Evolutionary conservation across 2,113 vertebrate species (phyloP).

Genomic region (Notothenia coriiceps): DNA sequence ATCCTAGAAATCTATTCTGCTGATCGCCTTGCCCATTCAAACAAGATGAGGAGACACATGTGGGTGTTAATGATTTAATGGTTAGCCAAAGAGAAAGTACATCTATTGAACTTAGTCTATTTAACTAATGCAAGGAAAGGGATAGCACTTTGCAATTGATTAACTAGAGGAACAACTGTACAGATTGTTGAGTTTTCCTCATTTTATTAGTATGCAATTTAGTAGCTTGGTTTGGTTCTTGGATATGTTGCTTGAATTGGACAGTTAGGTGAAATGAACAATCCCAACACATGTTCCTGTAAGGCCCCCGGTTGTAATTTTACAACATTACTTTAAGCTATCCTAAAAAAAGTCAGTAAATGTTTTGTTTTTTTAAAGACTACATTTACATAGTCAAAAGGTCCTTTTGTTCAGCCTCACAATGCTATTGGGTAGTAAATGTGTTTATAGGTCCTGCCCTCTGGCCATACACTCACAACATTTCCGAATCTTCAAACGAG

Average conservation of each 20-base stretch:
- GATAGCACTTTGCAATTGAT: constrained; percentile 4
- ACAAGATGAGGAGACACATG: constrained; percentile 42
- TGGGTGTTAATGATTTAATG: constrained; percentile 34
- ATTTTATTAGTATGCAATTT: background rate
- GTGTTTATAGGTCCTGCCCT: too few species aligned
- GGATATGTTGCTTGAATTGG: background rate
- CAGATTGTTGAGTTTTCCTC: background rate
- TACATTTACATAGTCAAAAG: too few species aligned
- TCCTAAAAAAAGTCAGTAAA: too few species aligned
- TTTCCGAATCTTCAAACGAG: too few species aligned
- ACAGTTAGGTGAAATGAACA: background rate
- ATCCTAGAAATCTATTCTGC: constrained; percentile 61
- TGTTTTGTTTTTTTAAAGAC: too few species aligned
- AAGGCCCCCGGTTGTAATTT: too few species aligned
- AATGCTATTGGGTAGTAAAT: too few species aligned
- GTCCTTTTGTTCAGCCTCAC: too few species aligned
- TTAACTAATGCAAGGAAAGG: background rate
- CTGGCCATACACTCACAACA: too few species aligned
- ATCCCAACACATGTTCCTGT: too few species aligned
- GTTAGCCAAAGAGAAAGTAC: background rate
- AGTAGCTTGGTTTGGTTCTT: background rate
- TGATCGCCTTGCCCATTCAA: constrained; percentile 43
- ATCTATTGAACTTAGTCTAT: constrained; percentile 26
- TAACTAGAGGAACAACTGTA: background rate
- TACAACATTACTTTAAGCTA: too few species aligned